These are phyloP conservation scores for Drosophila sturtevanti DNA, from an alignment of 1,140 invertebrate genomes.

Conservation along the genomic window DNA sequence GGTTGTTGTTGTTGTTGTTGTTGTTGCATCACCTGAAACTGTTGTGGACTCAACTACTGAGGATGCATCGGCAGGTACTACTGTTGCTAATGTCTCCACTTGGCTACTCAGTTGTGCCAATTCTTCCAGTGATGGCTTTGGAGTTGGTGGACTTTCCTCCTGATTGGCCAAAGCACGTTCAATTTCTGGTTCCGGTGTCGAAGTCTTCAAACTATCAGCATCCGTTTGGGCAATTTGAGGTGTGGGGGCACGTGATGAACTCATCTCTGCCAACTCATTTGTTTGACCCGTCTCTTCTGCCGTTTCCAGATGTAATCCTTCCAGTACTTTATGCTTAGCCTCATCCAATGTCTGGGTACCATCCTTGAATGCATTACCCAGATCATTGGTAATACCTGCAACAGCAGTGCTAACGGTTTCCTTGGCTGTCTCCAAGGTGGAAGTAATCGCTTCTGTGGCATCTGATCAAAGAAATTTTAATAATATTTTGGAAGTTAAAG, in stretches of 20 bases:
- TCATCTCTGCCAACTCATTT: constrained; percentile 14
- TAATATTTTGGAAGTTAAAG: background rate
- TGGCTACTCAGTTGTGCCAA: constrained; percentile 60
- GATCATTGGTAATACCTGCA: constrained; percentile 71
- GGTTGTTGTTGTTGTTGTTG: background rate
- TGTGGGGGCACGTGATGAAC: constrained; percentile 52
- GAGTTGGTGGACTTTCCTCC: constrained; percentile 71
- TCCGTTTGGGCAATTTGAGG: constrained; percentile 42
- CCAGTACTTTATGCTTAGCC: constrained; percentile 71
- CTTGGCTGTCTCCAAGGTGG: constrained; percentile 69
- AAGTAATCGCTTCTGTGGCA: constrained; percentile 52
- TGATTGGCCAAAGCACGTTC: constrained; percentile 68
- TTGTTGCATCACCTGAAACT: background rate
- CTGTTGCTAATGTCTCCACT: constrained; percentile 11
- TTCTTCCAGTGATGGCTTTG: constrained; percentile 74
- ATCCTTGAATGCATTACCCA: constrained; percentile 73
- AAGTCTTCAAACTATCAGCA: constrained; percentile 77
- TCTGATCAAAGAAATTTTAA: constrained; percentile 43
- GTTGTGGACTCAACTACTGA: background rate
- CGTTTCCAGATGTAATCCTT: constrained; percentile 60
- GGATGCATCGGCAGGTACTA: constrained; percentile 13
- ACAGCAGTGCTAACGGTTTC: constrained; percentile 70
- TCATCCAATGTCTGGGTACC: constrained; percentile 63
- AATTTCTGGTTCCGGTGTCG: constrained; percentile 79
- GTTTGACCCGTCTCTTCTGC: background rate